Conservation (phyloP, 2,113 vertebrate species). For the Bungarus multicinctus region DNA sequence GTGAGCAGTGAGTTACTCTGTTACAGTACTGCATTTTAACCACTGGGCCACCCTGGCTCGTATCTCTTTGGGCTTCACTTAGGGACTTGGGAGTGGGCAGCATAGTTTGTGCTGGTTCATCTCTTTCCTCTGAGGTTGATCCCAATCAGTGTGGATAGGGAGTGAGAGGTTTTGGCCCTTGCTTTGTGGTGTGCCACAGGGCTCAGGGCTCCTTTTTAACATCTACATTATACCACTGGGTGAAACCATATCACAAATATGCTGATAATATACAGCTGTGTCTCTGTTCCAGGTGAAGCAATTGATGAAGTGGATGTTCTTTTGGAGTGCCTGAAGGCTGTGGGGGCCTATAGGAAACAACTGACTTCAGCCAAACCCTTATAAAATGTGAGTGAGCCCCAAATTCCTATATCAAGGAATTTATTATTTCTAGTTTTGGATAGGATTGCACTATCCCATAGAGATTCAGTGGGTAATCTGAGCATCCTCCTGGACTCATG, state of each 20-base stretch:
- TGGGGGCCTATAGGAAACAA: background rate
- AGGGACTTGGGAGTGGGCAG: background rate
- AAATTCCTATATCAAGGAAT: background rate
- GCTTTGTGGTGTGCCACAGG: background rate
- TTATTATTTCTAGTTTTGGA: background rate
- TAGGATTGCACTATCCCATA: background rate
- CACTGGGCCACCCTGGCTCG: too few species aligned
- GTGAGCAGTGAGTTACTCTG: too few species aligned
- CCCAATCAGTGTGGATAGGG: background rate
- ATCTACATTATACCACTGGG: background rate
- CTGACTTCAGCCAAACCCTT: background rate
- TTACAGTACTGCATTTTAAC: too few species aligned
- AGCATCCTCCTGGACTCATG: too few species aligned
- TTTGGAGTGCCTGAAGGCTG: background rate
- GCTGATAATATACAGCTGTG: background rate
- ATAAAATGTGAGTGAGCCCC: background rate
- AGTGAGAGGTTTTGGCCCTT: background rate
- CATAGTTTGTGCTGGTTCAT: background rate
- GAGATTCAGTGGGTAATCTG: background rate
- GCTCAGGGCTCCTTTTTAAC: background rate
- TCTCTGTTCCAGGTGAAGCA: too few species aligned
- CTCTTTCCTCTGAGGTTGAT: background rate
- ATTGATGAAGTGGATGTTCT: background rate
- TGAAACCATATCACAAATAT: background rate
- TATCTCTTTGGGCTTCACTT: background rate